phyloP scores from a whole-genome alignment of 2,797 vertebrate genomes.

The Eulemur albifrons region DNA sequence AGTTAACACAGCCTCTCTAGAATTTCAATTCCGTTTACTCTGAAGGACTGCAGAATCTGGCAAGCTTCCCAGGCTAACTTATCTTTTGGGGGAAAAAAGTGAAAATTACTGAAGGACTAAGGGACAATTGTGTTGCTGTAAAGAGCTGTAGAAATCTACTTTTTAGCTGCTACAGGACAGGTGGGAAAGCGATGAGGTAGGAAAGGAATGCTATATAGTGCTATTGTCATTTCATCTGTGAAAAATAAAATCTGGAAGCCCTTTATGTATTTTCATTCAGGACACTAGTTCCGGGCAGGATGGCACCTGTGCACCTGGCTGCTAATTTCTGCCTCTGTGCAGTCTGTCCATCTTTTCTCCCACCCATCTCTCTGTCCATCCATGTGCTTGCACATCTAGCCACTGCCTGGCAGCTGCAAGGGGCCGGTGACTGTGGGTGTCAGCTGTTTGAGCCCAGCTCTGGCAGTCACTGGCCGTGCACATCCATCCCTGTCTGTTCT shows the following conservation, averaged over 20 bases:
- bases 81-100: background rate
- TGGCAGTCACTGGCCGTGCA: background rate
- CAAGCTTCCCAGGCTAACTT: constrained; percentile 17
- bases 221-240: background rate
- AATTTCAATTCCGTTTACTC: constrained; percentile 39
- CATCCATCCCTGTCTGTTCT: rapidly evolving
- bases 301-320: background rate
- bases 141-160: background rate
- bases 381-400: background rate
- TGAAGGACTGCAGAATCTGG: constrained; percentile 8
- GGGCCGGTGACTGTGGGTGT: background rate
- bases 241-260: background rate
- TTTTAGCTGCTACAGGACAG: background rate
- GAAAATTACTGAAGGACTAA: background rate
- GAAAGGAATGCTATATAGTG: background rate
- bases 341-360: background rate
- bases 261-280: background rate
- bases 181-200: background rate
- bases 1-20: background rate
- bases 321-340: background rate
- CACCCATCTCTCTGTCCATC: background rate
- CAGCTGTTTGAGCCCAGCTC: background rate
- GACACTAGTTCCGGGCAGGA: background rate
- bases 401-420: background rate
- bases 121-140: background rate